A percentile compares a stretch with the other conserved stretches of the same genome.
Conservation (phyloP, 35 echinoderm and acorn worm species). For the Apostichopus californicus region DNA sequence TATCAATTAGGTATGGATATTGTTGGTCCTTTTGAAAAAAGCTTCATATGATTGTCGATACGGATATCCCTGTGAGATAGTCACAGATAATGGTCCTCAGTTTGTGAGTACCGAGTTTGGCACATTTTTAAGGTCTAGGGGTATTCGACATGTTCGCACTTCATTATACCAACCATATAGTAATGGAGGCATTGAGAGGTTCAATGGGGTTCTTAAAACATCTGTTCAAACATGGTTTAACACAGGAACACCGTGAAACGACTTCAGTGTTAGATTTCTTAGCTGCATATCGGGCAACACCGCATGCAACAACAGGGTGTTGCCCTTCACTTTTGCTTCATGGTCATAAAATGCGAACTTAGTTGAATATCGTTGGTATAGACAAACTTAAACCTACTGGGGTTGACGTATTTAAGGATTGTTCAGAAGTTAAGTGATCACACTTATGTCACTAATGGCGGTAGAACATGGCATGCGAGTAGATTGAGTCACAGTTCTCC, state of each 20-base stretch:
- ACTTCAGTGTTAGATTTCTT: neutral
- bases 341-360: neutral
- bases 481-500: too few relatives aligned
- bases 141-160: neutral
- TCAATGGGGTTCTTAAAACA: neutral
- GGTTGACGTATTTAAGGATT: too few relatives aligned
- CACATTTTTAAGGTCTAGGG: neutral
- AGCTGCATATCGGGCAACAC: slow-evolving; percentile 8
- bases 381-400: neutral
- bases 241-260: slow-evolving; percentile 6
- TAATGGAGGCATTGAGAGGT: slow-evolving; percentile 9
- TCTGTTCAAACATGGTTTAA: slow-evolving; percentile 2
- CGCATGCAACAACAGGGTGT: slow-evolving; percentile 22
- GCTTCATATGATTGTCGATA: neutral
- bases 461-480: too few relatives aligned
- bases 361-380: slow-evolving; percentile 4
- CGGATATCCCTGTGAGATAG: neutral
- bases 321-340: slow-evolving; percentile 20
- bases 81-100: slow-evolving; percentile 1
- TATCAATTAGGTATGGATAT: neutral
- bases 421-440: too few relatives aligned
- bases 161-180: neutral
- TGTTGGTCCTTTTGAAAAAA: neutral
- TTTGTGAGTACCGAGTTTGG: neutral
- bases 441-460: too few relatives aligned